Conservation (phyloP, 2,888 invertebrate genomes). For the Cephalotes varians region DNA sequence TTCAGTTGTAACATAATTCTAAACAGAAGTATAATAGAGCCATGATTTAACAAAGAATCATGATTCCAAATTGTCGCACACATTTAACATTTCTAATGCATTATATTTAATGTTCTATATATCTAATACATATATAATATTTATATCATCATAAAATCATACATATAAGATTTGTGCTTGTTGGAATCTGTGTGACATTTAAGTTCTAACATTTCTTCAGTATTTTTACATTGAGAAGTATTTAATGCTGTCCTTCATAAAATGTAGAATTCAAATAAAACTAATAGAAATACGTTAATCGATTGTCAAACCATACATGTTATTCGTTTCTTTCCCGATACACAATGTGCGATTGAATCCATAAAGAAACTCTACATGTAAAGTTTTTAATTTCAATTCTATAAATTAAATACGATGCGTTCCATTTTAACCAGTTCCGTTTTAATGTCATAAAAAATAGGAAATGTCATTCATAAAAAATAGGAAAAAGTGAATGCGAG, state of each 20-base stretch:
- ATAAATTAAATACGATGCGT: slow-evolving; percentile 15
- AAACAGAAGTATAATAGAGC: background rate
- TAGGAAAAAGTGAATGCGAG: background rate
- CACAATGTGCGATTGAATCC: background rate
- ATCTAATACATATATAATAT: no score
- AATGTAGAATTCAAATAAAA: background rate
- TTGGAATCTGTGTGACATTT: background rate
- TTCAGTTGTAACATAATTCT: background rate
- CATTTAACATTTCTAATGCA: background rate
- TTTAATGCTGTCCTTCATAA: background rate
- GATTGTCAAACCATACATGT: background rate
- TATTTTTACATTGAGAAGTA: background rate
- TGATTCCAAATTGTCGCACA: background rate
- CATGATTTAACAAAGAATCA: background rate
- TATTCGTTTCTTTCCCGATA: background rate
- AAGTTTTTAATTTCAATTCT: background rate
- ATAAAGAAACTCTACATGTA: background rate
- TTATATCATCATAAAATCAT: no score
- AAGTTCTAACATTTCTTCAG: background rate
- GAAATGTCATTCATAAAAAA: no score
- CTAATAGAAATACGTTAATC: background rate
- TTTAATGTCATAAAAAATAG: background rate
- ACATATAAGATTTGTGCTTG: background rate
- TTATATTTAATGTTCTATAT: no score
- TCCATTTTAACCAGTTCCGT: background rate